phyloP scores from a whole-genome alignment of 2,888 invertebrate genomes.

The Rotaria sp. region DNA sequence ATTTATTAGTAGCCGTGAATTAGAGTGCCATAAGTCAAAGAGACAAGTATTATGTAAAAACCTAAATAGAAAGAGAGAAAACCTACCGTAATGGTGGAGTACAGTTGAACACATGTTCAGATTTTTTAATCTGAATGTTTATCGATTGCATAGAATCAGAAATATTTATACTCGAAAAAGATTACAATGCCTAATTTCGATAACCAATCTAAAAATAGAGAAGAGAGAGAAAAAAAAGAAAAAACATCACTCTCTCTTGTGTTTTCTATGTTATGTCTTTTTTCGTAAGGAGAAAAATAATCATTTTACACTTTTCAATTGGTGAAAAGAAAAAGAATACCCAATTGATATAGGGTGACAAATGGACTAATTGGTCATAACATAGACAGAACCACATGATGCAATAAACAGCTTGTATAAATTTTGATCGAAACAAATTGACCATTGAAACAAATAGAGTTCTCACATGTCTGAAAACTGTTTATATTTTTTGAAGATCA shows the following conservation, averaged over 20 bases:
- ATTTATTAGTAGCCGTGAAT: constrained; percentile 15
- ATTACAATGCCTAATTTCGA: not conserved
- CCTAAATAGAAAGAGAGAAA: not conserved
- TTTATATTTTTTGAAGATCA: not conserved
- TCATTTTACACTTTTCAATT: constrained; percentile 1
- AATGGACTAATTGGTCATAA: not conserved
- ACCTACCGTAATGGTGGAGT: not conserved
- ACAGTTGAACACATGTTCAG: not conserved
- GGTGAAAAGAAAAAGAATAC: not conserved
- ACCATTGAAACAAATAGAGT: not conserved
- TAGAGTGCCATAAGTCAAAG: constrained; percentile 27
- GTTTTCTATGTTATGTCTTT: not conserved
- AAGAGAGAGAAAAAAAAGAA: not conserved
- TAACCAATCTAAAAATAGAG: not conserved
- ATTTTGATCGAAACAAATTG: constrained; percentile 2
- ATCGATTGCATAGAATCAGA: not conserved
- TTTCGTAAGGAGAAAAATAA: not conserved
- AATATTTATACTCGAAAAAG: not conserved
- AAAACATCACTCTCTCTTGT: not conserved
- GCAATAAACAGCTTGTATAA: not conserved
- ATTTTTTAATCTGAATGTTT: not conserved
- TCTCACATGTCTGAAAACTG: not conserved
- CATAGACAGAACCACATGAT: not conserved
- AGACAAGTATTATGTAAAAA: not conserved
- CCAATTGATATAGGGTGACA: not conserved